Base-by-base conservation (phyloP, 1,140 invertebrate species). In the Drosophila bifasciata region DNA sequence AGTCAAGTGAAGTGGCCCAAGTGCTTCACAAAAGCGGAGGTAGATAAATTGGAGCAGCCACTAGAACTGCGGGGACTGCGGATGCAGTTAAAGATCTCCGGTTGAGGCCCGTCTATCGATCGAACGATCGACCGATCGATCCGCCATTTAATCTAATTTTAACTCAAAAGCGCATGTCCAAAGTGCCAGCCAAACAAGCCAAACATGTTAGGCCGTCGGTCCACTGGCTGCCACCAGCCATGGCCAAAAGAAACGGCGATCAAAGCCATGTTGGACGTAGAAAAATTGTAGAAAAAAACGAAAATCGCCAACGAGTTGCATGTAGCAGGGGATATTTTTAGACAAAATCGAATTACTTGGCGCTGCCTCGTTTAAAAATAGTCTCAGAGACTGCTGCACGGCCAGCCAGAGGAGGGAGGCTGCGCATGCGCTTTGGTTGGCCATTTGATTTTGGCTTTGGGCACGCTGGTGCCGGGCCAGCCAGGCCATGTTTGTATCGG, bases 101-200 rank as follows among this genome's bases (percentile, higher is more conserved):
- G 11, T 36, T 36, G 11, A 16, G 4, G 19, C 11, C 52, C 41
- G 28, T 19, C 64, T 23, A 36, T 51, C 59, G 36, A 28, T 63
- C n/a, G 40, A 25, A 19, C 23, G 32, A n/a, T 21, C 15, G 19
- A 44, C 25, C 46, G 48, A 60, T 59, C 57, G 61, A 49, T 43
- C 23, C 64, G 58, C 60, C 61, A 88, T 66, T 70, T 88, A 85
- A 85, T 86, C 81, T 86, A 86, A 85, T 77, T 86, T 86, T 88
- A 86, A 86, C 80, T 85, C 45, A 53, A 81, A 78, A 55, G 72
- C 72, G 78, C 78, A 80, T 81, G 61, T 60, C 50, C 57, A 64
- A 52, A 36, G 64, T 63, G 49, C 28, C 49, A 36, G 23, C 40
- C 46, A 50, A 85, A 85, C 76, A 66, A 85, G 76, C 48, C 81